Evolutionary conservation across 1,140 invertebrate genomes (phyloP).

Genomic region (Calephelis nemesis): DNA sequence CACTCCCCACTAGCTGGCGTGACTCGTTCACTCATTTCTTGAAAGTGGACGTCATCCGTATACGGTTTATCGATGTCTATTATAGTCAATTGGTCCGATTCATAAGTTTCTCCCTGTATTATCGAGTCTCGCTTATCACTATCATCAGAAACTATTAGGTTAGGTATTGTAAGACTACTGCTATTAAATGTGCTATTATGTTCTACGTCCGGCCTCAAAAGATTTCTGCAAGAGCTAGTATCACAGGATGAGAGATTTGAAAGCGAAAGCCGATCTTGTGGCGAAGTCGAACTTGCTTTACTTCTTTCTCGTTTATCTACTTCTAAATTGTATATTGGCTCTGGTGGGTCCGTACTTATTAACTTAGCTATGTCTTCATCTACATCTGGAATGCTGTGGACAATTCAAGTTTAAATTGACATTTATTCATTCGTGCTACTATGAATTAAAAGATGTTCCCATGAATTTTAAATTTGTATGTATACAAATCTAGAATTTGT

Average conservation of each 20-base stretch:
- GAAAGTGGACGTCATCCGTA: constrained; percentile 66
- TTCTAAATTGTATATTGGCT: constrained; percentile 46
- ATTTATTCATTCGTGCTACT: not conserved
- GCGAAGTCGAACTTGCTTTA: constrained; percentile 54
- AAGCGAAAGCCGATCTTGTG: constrained; percentile 61
- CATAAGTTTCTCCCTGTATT: constrained; percentile 76
- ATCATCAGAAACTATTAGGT: constrained; percentile 73
- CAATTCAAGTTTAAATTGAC: constrained; percentile 12
- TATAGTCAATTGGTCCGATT: constrained; percentile 81
- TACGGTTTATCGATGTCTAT: constrained; percentile 81
- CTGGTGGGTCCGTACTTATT: constrained; percentile 62
- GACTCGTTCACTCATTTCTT: constrained; percentile 50
- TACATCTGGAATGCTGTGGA: constrained; percentile 75
- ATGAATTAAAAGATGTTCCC: no score
- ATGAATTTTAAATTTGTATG: not conserved
- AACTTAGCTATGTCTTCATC: constrained; percentile 78
- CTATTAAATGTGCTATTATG: constrained; percentile 52
- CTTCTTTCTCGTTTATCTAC: constrained; percentile 56
- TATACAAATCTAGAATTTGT: no score
- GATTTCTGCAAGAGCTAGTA: constrained; percentile 73
- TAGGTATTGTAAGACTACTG: constrained; percentile 75
- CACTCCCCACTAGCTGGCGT: constrained; percentile 56
- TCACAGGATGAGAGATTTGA: constrained; percentile 71
- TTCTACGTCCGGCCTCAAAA: constrained; percentile 57
- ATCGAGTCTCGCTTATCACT: constrained; percentile 67